phyloP scores from a whole-genome alignment of 2,797 vertebrate species.

The Lutjanus campechanus region DNA sequence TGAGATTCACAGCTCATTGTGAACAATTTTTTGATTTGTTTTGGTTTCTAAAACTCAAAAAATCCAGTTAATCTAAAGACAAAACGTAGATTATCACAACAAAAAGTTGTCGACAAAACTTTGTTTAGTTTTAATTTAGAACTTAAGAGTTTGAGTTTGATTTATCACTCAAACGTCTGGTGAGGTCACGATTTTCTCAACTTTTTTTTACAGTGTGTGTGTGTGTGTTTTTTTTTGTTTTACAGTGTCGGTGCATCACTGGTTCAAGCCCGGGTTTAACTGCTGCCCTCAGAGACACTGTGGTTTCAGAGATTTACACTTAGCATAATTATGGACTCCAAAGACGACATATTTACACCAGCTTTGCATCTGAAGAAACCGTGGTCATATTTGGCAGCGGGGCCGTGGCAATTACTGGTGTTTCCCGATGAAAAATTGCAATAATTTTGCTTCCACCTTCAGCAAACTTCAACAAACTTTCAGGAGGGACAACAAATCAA shows the following conservation, averaged over 20 bases:
- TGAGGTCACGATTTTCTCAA: no score
- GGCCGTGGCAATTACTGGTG: constrained; percentile 69
- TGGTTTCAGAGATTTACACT: constrained; percentile 75
- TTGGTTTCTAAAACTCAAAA: no score
- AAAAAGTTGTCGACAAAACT: no score
- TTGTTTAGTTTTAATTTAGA: background rate
- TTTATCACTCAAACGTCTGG: no score
- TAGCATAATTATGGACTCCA: constrained; percentile 74
- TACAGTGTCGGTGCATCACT: constrained; percentile 27
- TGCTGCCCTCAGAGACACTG: constrained; percentile 60
- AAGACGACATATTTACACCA: constrained; percentile 74
- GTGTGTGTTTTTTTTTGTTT: constrained; percentile 16
- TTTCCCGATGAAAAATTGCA: constrained; percentile 79
- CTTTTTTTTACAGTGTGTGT: constrained; percentile 1
- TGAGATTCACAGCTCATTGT: no score
- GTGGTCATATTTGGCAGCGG: constrained; percentile 64
- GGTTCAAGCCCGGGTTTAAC: constrained; percentile 54
- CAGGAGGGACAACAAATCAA: constrained; percentile 82
- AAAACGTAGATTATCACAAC: no score
- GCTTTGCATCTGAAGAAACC: constrained; percentile 69
- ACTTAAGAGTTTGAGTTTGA: no score
- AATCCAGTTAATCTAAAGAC: no score
- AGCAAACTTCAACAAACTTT: constrained; percentile 78
- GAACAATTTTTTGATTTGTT: no score
- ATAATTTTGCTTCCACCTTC: constrained; percentile 77